phyloP scores from a whole-genome alignment of 1,140 invertebrate genomes.

The Venustaconcha ellipsiformis region DNA sequence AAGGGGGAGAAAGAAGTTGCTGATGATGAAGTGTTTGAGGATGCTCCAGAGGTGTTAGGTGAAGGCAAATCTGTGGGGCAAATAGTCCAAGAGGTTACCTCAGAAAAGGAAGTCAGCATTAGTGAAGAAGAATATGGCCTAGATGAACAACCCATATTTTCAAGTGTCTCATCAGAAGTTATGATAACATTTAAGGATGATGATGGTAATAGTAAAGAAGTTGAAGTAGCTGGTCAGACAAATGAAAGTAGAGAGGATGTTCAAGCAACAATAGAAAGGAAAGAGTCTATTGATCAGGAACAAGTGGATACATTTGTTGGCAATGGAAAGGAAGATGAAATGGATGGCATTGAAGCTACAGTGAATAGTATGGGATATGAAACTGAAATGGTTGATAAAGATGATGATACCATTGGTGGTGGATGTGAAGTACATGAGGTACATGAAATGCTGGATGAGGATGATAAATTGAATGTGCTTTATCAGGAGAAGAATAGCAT shows the following conservation, averaged over 20 bases:
- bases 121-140: not conserved
- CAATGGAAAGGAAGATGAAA: not conserved
- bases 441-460: not conserved
- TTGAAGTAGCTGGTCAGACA: not conserved
- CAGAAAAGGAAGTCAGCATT: not conserved
- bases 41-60: not conserved
- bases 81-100: not conserved
- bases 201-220: not conserved
- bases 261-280: not conserved
- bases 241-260: conserved; percentile 1
- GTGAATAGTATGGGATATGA: not conserved
- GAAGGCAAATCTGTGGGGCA: not conserved
- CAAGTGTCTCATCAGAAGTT: not conserved
- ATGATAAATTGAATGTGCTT: not conserved
- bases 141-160: not conserved
- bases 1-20: not conserved
- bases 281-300: not conserved
- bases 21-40: not conserved
- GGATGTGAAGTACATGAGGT: not conserved
- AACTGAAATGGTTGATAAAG: not conserved
- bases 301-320: not conserved
- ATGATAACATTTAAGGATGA: not conserved
- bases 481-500: not conserved
- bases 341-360: not conserved
- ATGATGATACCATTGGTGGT: not conserved